phyloP scores from a whole-genome alignment of 2,113 vertebrate genomes.

The Scytalopus superciliaris region DNA sequence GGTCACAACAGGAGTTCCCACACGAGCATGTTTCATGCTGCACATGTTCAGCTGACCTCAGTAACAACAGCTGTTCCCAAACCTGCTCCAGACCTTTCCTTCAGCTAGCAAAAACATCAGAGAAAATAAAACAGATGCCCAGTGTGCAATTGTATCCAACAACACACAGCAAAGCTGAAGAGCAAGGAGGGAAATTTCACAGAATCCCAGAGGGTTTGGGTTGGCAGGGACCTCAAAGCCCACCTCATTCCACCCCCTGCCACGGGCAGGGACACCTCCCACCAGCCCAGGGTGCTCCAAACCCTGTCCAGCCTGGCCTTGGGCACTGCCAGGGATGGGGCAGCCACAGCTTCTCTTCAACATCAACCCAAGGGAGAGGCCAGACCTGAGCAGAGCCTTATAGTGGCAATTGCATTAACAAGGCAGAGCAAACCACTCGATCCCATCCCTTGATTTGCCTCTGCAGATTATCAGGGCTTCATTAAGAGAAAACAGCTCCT shows the following conservation, averaged over 20 bases:
- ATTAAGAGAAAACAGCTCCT: background rate
- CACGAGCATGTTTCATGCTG: accelerated
- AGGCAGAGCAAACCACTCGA: background rate
- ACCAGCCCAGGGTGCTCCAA: background rate
- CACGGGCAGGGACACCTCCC: background rate
- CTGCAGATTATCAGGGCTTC: background rate
- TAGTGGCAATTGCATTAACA: background rate
- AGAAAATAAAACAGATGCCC: background rate
- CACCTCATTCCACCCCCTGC: background rate
- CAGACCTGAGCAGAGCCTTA: background rate
- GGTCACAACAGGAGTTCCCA: accelerated
- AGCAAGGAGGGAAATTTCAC: accelerated
- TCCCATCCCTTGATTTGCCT: background rate
- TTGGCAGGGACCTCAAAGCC: background rate
- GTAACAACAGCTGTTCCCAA: background rate
- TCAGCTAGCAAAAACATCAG: background rate
- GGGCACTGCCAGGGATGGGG: background rate
- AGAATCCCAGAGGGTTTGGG: background rate
- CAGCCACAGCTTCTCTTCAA: background rate
- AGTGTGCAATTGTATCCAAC: accelerated
- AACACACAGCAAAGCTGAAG: background rate
- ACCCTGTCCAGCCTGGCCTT: background rate
- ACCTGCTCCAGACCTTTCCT: background rate
- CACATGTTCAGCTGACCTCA: accelerated
- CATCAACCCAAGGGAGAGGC: background rate